These are phyloP conservation scores for Agrilus mali DNA, from an alignment of 2,888 invertebrate genomes.

Conservation along the genomic window DNA sequence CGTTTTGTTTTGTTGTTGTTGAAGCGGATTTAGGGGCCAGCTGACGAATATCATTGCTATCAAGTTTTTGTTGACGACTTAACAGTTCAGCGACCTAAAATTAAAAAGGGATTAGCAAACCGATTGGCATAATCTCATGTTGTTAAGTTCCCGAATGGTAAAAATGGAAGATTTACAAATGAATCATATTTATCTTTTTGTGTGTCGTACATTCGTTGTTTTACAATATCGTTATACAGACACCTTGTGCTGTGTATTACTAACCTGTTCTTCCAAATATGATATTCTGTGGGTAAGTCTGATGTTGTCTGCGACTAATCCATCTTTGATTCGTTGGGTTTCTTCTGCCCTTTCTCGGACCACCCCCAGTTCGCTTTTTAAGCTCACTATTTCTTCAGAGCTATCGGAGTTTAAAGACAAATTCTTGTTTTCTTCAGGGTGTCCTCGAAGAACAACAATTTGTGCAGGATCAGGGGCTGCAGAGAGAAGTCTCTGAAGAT, in stretches of 20 bases:
- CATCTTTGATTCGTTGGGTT: constrained; percentile 49
- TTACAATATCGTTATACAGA: not conserved
- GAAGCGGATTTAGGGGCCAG: constrained; percentile 30
- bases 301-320: constrained; percentile 64
- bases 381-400: constrained; percentile 37
- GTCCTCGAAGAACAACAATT: constrained; percentile 45
- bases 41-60: constrained; percentile 21
- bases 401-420: constrained; percentile 29
- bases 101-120: not conserved
- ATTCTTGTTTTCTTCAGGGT: constrained; percentile 17
- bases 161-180: too few relatives aligned
- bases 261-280: constrained; percentile 79
- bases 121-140: too few relatives aligned
- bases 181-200: too few relatives aligned
- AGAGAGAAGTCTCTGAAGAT: constrained; percentile 52
- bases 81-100: constrained; percentile 37
- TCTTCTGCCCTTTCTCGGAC: constrained; percentile 49
- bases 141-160: too few relatives aligned
- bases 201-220: not conserved
- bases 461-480: constrained; percentile 49
- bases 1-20: constrained; percentile 47
- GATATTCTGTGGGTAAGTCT: constrained; percentile 78
- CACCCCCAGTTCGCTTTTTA: constrained; percentile 45
- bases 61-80: constrained; percentile 29
- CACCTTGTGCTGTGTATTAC: constrained; percentile 12